Conservation (phyloP, 2,888 invertebrate genomes). For the Rhamphomyia laevipes region DNA sequence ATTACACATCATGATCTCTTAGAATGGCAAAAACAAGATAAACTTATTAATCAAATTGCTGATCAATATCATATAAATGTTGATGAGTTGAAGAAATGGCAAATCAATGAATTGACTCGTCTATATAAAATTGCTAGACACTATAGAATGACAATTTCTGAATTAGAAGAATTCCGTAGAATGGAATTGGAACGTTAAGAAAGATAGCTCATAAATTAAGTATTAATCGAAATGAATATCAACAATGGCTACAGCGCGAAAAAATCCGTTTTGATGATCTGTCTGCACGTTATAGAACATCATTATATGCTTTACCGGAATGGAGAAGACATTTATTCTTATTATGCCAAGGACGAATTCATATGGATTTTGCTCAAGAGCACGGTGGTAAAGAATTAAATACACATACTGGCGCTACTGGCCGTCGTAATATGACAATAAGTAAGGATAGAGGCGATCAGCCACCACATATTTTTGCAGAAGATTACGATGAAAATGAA, state of each 20-base stretch:
- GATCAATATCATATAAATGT: conserved; percentile 20
- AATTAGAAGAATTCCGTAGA: conserved; percentile 29
- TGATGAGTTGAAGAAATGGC: conserved; percentile 27
- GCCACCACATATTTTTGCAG: conserved; percentile 31
- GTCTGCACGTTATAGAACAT: conserved; percentile 19
- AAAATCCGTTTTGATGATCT: conserved; percentile 19
- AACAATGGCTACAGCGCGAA: conserved; percentile 22
- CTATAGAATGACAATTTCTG: conserved; percentile 24
- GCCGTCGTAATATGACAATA: conserved; percentile 19
- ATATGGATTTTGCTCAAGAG: conserved; percentile 17
- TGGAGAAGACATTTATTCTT: conserved; percentile 31
- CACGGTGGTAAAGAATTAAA: conserved; percentile 18
- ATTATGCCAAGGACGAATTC: conserved; percentile 26
- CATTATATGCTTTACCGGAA: conserved; percentile 20
- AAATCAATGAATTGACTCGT: conserved; percentile 26
- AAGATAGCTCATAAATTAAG: conserved; percentile 26
- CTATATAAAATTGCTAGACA: conserved; percentile 23
- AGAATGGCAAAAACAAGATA: conserved; percentile 28
- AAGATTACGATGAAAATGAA: conserved; percentile 28
- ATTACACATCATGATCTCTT: conserved; percentile 22
- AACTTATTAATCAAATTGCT: conserved; percentile 20
- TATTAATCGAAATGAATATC: conserved; percentile 18
- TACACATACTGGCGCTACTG: conserved; percentile 13
- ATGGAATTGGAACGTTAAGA: conserved; percentile 25
- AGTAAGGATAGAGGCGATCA: conserved; percentile 36